Percentiles rank a stretch among this genome's conserved stretches.
Evolutionary conservation across 1,140 invertebrate species (phyloP).

Genomic region (Homalodisca vitripennis): DNA sequence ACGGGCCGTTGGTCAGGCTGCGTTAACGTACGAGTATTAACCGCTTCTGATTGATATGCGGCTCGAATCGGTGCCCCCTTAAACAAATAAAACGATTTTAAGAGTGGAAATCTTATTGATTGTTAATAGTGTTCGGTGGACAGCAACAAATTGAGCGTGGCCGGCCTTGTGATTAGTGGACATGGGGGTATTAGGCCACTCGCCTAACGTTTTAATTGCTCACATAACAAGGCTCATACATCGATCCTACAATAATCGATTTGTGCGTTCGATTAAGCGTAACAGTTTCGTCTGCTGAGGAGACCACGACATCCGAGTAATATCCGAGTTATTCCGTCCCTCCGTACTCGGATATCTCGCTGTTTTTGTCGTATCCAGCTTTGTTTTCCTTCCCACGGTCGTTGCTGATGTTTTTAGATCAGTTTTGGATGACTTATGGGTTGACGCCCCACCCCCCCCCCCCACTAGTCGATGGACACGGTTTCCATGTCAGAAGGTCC

Average conservation of each 20-base stretch:
- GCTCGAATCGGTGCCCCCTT: neutral
- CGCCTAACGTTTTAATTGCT: conserved; percentile 23
- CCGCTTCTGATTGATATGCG: neutral
- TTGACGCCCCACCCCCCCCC: neutral
- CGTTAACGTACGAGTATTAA: neutral
- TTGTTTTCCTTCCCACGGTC: neutral
- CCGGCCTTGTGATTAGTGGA: neutral
- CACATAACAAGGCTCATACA: conserved; percentile 16
- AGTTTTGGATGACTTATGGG: conserved; percentile 20
- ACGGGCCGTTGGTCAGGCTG: neutral
- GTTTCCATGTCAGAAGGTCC: neutral
- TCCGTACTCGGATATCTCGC: too few species aligned
- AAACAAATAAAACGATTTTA: conserved; percentile 20
- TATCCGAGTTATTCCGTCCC: too few species aligned
- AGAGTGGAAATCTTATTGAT: conserved; percentile 18
- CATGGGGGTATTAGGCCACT: conserved; percentile 15
- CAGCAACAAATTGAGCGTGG: conserved; percentile 13
- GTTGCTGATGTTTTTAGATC: neutral
- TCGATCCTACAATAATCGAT: neutral
- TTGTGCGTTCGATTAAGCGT: neutral
- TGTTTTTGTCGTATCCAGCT: too few species aligned
- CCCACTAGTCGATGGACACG: neutral
- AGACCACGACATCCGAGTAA: neutral
- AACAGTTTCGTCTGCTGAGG: neutral
- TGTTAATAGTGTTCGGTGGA: conserved; percentile 22